Percentiles rank a stretch among this genome's conserved stretches.
Conservation (phyloP, 92 coral and sea anemone species). For the Nematostella vectensis region DNA sequence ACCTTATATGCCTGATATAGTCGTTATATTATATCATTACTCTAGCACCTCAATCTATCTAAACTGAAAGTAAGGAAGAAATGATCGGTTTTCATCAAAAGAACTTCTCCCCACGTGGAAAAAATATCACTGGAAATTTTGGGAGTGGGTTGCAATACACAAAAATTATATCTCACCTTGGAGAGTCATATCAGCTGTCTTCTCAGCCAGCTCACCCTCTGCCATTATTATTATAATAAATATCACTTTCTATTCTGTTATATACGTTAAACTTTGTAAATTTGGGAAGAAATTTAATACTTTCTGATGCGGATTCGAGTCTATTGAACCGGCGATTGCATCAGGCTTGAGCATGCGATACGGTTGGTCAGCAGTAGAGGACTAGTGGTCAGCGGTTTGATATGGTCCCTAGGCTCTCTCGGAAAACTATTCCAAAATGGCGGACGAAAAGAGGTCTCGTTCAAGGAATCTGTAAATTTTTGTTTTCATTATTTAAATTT, state of each 20-base stretch:
- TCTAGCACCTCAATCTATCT: neutral
- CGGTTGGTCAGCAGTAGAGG: neutral
- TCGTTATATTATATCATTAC: too few species aligned
- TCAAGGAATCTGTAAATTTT: too few species aligned
- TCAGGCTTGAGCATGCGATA: constrained; percentile 6
- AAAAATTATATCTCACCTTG: constrained; percentile 16
- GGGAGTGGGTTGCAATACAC: neutral
- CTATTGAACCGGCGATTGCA: constrained; percentile 5
- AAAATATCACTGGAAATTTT: too few species aligned
- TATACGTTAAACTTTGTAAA: neutral
- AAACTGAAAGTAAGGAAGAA: neutral
- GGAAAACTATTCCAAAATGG: constrained; percentile 10
- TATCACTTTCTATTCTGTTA: neutral
- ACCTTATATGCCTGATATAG: too few species aligned
- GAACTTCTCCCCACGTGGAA: too few species aligned
- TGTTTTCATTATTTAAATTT: too few species aligned
- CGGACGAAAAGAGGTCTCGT: too few species aligned
- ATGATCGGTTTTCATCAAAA: neutral
- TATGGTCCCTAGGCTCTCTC: constrained; percentile 9
- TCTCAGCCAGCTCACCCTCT: constrained; percentile 18
- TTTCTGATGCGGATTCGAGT: neutral
- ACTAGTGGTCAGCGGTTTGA: neutral
- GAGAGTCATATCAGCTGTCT: constrained; percentile 22
- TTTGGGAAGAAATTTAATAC: neutral
- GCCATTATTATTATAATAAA: constrained; percentile 16